Evolutionary conservation across 2,797 vertebrate species (phyloP).

Genomic region (Aplochiton taeniatus): DNA sequence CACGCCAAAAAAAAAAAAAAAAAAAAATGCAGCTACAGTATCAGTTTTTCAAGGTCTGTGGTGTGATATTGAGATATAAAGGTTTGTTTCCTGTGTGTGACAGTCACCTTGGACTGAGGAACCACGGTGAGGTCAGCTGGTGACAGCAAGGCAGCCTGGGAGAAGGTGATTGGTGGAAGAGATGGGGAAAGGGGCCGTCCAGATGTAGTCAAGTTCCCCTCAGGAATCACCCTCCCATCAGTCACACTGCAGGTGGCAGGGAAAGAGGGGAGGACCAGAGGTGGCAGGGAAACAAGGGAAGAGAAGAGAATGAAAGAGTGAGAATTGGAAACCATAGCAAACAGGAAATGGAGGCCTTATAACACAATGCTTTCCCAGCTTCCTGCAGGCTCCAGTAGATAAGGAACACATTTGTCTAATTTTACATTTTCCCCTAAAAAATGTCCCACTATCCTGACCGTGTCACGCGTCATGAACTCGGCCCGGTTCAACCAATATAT

Average conservation of each 20-base stretch:
- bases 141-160: constrained; percentile 59
- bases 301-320: constrained; percentile 47
- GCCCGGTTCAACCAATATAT: no score
- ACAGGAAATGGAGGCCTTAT: constrained; percentile 74
- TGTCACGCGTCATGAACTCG: constrained; percentile 15
- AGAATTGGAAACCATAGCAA: constrained; percentile 67
- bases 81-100: constrained; percentile 66
- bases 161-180: constrained; percentile 38
- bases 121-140: constrained; percentile 67
- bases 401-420: constrained; percentile 70
- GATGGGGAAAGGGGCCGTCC: constrained; percentile 36
- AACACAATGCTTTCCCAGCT: constrained; percentile 70
- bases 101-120: constrained; percentile 73
- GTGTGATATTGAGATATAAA: constrained; percentile 53
- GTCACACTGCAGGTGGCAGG: constrained; percentile 71
- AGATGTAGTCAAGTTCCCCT: constrained; percentile 64
- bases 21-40: constrained; percentile 13
- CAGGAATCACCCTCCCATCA: constrained; percentile 65
- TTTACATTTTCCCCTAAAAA: constrained; percentile 62
- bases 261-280: constrained; percentile 56
- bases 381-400: constrained; percentile 76
- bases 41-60: constrained; percentile 1
- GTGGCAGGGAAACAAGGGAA: constrained; percentile 45
- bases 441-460: constrained; percentile 53
- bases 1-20: no score